Evolutionary conservation across 1,140 invertebrate genomes (phyloP).

Genomic region (Glomeris maerens): DNA sequence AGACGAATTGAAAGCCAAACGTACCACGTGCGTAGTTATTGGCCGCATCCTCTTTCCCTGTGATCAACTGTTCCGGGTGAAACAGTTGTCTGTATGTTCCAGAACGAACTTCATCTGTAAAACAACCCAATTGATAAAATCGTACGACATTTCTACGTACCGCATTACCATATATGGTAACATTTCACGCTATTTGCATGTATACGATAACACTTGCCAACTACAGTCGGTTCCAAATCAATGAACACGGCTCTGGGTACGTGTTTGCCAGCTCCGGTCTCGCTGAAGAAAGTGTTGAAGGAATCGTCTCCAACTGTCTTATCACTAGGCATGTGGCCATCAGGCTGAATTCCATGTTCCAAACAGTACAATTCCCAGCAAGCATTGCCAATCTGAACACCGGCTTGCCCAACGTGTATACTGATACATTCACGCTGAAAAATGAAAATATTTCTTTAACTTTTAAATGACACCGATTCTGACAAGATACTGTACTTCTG

Average conservation of each 20-base stretch:
- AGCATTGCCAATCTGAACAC: constrained; percentile 43
- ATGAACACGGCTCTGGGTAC: constrained; percentile 40
- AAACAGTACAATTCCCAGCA: constrained; percentile 46
- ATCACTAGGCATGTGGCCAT: constrained; percentile 30
- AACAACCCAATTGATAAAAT: background rate
- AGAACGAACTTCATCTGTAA: constrained; percentile 58
- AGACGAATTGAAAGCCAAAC: no score
- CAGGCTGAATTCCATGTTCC: constrained; percentile 34
- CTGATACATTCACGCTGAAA: constrained; percentile 40
- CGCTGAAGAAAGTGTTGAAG: constrained; percentile 41
- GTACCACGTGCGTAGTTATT: constrained; percentile 33
- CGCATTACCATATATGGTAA: no score
- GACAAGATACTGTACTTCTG: no score
- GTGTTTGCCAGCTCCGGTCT: constrained; percentile 38
- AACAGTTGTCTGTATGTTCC: constrained; percentile 71
- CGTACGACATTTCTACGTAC: no score
- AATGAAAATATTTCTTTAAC: no score
- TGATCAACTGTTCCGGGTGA: constrained; percentile 71
- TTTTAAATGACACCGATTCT: no score
- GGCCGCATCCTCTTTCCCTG: constrained; percentile 46
- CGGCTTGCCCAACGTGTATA: constrained; percentile 39
- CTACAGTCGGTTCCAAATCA: constrained; percentile 42
- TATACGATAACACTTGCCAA: constrained; percentile 29
- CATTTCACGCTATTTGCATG: no score
- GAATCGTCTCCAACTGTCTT: constrained; percentile 21